Evolutionary conservation across 2,113 vertebrate species (phyloP).

Genomic region (Tachuris rubrigastra): DNA sequence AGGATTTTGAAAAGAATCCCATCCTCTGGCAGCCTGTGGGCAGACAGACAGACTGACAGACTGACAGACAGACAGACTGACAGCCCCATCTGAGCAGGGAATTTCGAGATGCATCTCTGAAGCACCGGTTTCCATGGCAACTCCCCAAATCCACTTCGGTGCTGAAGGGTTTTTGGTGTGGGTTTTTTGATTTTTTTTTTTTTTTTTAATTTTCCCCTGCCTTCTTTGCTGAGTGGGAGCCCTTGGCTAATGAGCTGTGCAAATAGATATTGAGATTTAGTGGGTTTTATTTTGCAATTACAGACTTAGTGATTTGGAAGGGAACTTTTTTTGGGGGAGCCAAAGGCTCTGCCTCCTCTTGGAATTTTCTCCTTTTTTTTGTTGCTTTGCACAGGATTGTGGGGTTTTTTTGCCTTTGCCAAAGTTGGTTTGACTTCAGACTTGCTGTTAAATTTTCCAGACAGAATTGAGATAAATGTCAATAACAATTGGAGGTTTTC

Average conservation of each 20-base stretch:
- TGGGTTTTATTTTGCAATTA: conserved; percentile 66
- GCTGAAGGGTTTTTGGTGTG: background rate
- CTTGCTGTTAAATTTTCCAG: conserved; percentile 2
- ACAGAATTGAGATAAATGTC: background rate
- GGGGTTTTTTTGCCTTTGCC: background rate
- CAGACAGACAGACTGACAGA: background rate
- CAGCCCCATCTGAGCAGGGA: background rate
- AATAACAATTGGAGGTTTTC: background rate
- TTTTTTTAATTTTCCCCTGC: background rate
- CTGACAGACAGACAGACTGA: background rate
- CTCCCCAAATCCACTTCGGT: conserved; percentile 55
- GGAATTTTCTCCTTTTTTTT: background rate
- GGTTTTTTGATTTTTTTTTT: background rate
- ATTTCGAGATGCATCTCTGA: background rate
- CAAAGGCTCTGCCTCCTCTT: conserved; percentile 38
- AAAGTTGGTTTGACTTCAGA: conserved; percentile 10
- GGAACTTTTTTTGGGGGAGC: conserved; percentile 59
- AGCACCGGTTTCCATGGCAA: conserved; percentile 48
- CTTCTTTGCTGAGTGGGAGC: conserved; percentile 64
- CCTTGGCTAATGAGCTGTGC: conserved; percentile 73
- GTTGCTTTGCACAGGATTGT: too few species aligned
- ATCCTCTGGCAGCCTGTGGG: background rate
- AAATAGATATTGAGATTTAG: conserved; percentile 73
- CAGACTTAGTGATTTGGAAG: conserved; percentile 55
- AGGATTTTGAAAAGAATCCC: background rate